Conservation (phyloP, 2,797 vertebrate genomes). For the Naso thynnoides region DNA sequence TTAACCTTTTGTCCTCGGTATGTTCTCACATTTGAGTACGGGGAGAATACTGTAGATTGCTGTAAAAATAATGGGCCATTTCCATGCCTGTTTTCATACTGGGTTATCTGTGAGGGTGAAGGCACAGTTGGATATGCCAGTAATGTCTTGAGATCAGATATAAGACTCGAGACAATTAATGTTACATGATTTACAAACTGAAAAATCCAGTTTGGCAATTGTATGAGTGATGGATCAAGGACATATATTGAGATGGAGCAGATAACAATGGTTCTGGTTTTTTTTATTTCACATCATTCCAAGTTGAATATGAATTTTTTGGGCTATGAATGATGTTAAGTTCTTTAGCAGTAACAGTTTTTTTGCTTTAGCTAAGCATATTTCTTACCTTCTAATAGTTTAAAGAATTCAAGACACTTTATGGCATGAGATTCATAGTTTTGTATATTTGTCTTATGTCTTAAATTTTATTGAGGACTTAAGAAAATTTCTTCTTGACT, state of each 20-base stretch:
- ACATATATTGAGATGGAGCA: no score
- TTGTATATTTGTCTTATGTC: no score
- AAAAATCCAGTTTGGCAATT: not conserved
- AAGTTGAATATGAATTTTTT: not conserved
- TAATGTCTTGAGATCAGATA: no score
- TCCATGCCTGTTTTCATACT: not conserved
- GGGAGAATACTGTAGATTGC: not conserved
- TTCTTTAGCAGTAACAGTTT: not conserved
- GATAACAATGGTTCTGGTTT: not conserved
- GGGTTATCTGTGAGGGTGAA: no score
- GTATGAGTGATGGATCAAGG: not conserved
- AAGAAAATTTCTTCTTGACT: not conserved
- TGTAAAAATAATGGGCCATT: not conserved
- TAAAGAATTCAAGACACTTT: not conserved
- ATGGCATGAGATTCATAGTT: not conserved
- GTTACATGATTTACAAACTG: not conserved
- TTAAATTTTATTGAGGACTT: not conserved
- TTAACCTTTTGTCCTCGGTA: conserved; percentile 15
- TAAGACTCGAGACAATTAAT: not conserved
- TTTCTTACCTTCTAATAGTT: not conserved
- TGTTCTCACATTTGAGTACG: not conserved
- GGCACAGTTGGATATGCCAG: not conserved
- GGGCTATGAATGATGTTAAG: not conserved
- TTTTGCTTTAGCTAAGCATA: no score
- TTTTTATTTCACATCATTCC: conserved; percentile 4